These are phyloP conservation scores for Centropus unirufus DNA, from an alignment of 2,113 vertebrate genomes.

Conservation along the genomic window DNA sequence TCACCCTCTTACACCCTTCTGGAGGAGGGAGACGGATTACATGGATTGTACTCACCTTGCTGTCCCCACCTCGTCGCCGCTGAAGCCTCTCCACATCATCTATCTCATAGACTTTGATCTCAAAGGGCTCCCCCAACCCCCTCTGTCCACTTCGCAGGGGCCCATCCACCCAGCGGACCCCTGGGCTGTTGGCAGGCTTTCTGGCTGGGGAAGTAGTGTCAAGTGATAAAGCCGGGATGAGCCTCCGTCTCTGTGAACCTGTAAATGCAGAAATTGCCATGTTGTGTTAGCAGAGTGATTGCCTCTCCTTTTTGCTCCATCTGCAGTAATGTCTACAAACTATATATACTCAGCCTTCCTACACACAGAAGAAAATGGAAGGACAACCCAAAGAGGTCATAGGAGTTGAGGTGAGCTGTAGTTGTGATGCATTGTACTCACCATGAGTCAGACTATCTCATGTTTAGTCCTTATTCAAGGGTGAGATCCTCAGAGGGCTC, in stretches of 20 bases:
- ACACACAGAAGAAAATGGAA: background rate
- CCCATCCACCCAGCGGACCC: constrained; percentile 95
- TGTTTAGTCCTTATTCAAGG: background rate
- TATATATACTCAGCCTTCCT: background rate
- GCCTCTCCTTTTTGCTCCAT: background rate
- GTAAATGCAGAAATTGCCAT: background rate
- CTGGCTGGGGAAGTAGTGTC: constrained; percentile 86
- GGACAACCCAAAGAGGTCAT: background rate
- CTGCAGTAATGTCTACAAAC: background rate
- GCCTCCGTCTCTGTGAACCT: constrained; percentile 93
- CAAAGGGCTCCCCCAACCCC: constrained; percentile 87
- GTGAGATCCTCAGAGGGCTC: background rate
- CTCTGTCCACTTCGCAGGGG: constrained; percentile 85
- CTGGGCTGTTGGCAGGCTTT: constrained; percentile 83
- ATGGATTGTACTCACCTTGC: constrained; percentile 81
- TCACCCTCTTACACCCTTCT: background rate
- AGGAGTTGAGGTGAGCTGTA: background rate
- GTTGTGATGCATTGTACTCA: background rate
- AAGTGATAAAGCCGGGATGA: constrained; percentile 89
- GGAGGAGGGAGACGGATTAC: background rate
- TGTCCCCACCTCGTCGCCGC: constrained; percentile 80
- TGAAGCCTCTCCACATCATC: constrained; percentile 95
- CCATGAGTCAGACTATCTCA: background rate
- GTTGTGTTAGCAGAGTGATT: background rate
- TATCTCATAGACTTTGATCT: constrained; percentile 99